These are phyloP conservation scores for Rhagonycha fulva DNA, from an alignment of 2,888 invertebrate species.

Conservation along the genomic window DNA sequence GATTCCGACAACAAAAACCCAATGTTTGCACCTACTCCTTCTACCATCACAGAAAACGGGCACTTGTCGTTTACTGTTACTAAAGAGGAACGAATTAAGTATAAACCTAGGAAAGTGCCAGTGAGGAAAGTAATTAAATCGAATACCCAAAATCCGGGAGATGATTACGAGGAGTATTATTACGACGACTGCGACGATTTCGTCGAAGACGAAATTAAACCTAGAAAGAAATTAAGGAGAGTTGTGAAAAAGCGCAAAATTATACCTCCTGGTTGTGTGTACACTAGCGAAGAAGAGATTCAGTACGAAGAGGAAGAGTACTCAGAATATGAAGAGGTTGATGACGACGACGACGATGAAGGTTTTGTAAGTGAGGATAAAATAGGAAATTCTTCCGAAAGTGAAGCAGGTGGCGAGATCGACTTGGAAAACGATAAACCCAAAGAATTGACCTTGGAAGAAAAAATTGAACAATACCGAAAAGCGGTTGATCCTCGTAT, in stretches of 20 bases:
- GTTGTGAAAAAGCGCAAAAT: slow-evolving; percentile 33
- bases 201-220: slow-evolving; percentile 17
- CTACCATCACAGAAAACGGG: slow-evolving; percentile 60
- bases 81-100: slow-evolving; percentile 49
- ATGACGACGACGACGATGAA: slow-evolving; percentile 30
- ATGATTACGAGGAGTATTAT: slow-evolving; percentile 27
- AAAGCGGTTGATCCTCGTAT: slow-evolving; percentile 17
- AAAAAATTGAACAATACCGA: slow-evolving; percentile 20
- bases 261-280: slow-evolving; percentile 25
- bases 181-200: slow-evolving; percentile 30
- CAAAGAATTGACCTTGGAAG: slow-evolving; percentile 23
- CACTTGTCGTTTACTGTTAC: slow-evolving; percentile 52
- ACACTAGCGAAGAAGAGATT: slow-evolving; percentile 26
- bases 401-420: slow-evolving; percentile 5
- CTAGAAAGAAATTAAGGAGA: slow-evolving; percentile 13
- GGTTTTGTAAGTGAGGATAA: slow-evolving; percentile 3
- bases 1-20: slow-evolving; percentile 63
- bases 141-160: slow-evolving; percentile 16
- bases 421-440: slow-evolving; percentile 12
- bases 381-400: background rate
- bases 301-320: slow-evolving; percentile 30
- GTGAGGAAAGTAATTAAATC: slow-evolving; percentile 37
- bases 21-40: slow-evolving; percentile 73
- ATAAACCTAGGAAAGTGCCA: slow-evolving; percentile 43
- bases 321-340: slow-evolving; percentile 26